Percentiles rank a stretch among this genome's conserved stretches.
phyloP scores from a whole-genome alignment of 2,113 vertebrate genomes.

The Nothoprocta pentlandii region DNA sequence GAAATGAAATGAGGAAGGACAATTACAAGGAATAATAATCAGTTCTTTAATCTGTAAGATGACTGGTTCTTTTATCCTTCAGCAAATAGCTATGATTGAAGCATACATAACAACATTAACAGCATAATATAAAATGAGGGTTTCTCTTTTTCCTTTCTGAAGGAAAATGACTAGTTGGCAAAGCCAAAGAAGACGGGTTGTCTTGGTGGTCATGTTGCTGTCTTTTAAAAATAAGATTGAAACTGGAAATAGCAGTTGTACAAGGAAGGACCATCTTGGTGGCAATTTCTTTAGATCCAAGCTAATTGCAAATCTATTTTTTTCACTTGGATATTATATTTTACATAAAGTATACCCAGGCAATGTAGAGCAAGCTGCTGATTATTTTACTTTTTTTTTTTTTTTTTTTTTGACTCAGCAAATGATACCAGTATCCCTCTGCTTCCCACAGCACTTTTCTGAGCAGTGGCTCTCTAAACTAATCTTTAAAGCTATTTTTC shows the following conservation, averaged over 20 bases:
- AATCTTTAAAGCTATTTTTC: neutral
- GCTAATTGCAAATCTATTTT: neutral
- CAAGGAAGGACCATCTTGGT: neutral
- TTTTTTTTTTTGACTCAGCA: neutral
- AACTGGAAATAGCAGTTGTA: neutral
- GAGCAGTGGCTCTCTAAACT: neutral
- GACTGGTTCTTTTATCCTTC: neutral
- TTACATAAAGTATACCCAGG: neutral
- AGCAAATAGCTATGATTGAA: neutral
- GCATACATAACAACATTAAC: neutral
- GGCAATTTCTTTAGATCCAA: neutral
- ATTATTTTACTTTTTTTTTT: neutral
- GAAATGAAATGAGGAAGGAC: neutral
- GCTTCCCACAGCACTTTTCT: neutral
- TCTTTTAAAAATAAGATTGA: neutral
- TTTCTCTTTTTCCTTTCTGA: neutral
- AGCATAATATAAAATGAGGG: too few species aligned
- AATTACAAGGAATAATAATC: rapidly evolving
- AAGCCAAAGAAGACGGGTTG: neutral
- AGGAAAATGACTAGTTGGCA: neutral
- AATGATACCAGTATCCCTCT: neutral
- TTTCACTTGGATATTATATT: neutral
- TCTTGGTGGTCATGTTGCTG: neutral
- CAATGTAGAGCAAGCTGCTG: neutral
- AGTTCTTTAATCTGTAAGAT: neutral